Base-by-base conservation (phyloP, 1,140 invertebrate species). In the Drosophila tsacasi region DNA sequence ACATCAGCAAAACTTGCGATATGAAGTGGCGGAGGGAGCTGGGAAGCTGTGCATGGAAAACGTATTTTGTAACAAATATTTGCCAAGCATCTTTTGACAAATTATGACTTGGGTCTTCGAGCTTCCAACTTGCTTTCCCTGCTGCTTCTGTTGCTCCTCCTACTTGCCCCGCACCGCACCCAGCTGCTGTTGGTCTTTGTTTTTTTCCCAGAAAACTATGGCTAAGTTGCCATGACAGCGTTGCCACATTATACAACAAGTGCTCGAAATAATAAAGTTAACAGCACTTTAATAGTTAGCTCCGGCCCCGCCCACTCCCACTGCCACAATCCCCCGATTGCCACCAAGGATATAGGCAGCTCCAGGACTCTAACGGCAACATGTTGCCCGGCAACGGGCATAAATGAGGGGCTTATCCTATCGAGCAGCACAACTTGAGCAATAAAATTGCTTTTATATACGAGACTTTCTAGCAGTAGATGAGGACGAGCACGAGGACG, bases 211-310 rank as follows among this genome's bases (percentile, higher is more conserved):
- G 63, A 64, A 87, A 87, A 89, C 84, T 89, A 90, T 84, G 59
- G 66, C 63, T 60, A 90, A 89, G 84, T 89, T 89, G 84, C 84
- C 81, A 89, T 89, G 84, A 89, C 84, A 89, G 78, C 84, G 40
- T 46, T 75, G 84, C 81, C 84, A 90, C 81, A 89, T 89, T 90
- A 89, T 90, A 90, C 85, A 89, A 89, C 81, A 89, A 89, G 85
- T 89, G 81, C 85, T 89, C 84, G 85, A 89, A 90, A 89, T 89
- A 89, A 89, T 89, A 89, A 89, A 89, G 84, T 89, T 89, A 89
- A 89, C 84, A 89, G 84, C 84, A 89, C 84, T 89, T 89, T 90
- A 89, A 89, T 89, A 89, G 84, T 89, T 89, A 72, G 81, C 66
- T 77, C 64, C 68, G 40, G 52, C 52, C 42, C 35, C 72, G 40